Percentiles rank a stretch among this genome's conserved stretches.
Conservation (phyloP, 2,797 vertebrate genomes). For the Pteronotus mesoamericanus region DNA sequence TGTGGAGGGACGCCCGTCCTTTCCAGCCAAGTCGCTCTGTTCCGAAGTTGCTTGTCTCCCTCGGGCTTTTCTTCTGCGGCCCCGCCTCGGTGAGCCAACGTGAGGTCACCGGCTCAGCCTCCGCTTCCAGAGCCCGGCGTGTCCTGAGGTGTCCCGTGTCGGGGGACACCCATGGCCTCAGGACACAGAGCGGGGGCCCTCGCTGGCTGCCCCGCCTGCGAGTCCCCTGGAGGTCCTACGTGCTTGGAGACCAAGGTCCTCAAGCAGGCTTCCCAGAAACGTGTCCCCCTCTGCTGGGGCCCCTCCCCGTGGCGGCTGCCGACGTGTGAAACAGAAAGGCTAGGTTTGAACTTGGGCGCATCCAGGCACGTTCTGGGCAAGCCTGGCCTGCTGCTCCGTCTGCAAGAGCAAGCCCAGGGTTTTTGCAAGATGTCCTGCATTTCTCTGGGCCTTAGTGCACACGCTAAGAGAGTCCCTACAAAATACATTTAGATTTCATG, state of each 20-base stretch:
- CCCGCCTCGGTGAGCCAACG: neutral
- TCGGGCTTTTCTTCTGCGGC: neutral
- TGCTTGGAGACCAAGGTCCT: neutral
- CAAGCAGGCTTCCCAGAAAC: neutral
- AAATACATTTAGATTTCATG: neutral
- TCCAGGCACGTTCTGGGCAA: neutral
- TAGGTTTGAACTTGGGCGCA: neutral
- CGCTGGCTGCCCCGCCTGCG: neutral
- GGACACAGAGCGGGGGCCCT: rapidly evolving
- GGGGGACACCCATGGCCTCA: too few relatives aligned
- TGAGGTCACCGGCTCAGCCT: neutral
- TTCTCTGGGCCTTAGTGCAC: neutral
- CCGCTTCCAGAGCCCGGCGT: neutral
- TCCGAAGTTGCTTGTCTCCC: neutral
- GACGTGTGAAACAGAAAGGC: neutral
- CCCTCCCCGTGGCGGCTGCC: neutral
- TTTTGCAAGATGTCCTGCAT: neutral
- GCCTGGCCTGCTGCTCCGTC: neutral
- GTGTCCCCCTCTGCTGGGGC: neutral
- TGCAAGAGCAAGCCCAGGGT: neutral
- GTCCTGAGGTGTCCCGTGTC: neutral
- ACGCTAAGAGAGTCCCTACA: neutral
- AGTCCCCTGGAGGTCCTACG: neutral
- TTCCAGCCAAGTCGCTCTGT: neutral
- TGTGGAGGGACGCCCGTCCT: neutral